Evolutionary conservation across 1,140 invertebrate species (phyloP), one percentile per base, ranked within the genome.

Genomic region (Hylaeus volcanicus): DNA sequence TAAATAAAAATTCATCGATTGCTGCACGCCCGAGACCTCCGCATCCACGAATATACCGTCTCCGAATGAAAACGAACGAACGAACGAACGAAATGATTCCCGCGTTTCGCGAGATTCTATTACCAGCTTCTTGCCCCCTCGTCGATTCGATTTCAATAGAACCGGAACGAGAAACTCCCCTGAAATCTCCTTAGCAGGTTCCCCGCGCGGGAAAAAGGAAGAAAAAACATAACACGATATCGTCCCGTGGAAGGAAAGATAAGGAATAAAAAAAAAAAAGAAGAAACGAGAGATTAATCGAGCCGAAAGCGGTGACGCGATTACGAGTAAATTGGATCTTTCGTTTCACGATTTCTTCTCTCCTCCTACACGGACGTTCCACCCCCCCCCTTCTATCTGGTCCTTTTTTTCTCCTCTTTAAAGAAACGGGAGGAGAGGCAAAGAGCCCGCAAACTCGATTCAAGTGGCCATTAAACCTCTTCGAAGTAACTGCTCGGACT

Each of bases 281-380:
- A 56, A 85, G 74, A 65, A 82, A 83, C 58, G 71, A 78, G 71
- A 82, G 85, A 87, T 86, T 87, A 87, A 87, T 87, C 85, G 82
- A 61, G 43, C 73, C 73, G 73, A 87, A 88, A 85, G 79, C 82
- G 83, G 82, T 87, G 86, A 88, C 83, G 79, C 86, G 85, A 87
- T 87, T 85, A 87, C 85, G 83, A 77, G 79, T 82, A 88, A 87
- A 88, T 87, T 87, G 86, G 82, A 87, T 87, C 78, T 86, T 81
- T 84, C 82, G 76, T 82, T 86, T 84, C 79, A 69, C 77, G 61
- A 79, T 78, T 82, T 43, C 71, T 82, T 56, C 56, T 26, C 55
- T 72, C 63, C 64, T 65, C 71, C 45, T 63, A 26, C 63, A 1
- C 48, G 8, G 9, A 9, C 6, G 9, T 9, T 63, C 70, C 60